phyloP scores from a whole-genome alignment of 2,797 vertebrate genomes.

The Bradypodion ventrale region DNA sequence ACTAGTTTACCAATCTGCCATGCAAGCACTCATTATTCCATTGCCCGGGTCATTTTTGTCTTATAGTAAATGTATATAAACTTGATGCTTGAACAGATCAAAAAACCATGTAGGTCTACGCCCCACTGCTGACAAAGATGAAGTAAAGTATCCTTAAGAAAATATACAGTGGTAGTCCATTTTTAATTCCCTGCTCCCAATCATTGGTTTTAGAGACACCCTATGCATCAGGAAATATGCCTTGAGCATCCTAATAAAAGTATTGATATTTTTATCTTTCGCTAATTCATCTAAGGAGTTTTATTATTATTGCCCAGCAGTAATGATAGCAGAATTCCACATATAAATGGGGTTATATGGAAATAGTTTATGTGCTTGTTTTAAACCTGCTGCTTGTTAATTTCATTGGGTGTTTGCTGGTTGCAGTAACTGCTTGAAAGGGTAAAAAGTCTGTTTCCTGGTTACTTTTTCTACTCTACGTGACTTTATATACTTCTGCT shows the following conservation, averaged over 20 bases:
- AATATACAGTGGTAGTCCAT: background rate
- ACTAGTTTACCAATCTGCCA: background rate
- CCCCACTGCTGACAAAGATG: background rate
- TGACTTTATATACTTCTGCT: constrained; percentile 37
- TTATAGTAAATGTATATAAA: background rate
- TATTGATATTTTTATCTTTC: constrained; percentile 38
- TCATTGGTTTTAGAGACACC: constrained; percentile 11
- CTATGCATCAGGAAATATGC: constrained; percentile 28
- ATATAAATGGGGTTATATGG: constrained; percentile 25
- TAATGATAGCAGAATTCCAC: constrained; percentile 14
- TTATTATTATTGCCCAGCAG: constrained; percentile 26
- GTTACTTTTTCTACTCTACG: constrained; percentile 10
- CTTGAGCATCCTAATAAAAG: constrained; percentile 27
- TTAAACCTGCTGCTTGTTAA: constrained; percentile 36
- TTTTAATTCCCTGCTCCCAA: constrained; percentile 1
- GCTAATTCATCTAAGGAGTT: constrained; percentile 12
- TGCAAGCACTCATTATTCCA: background rate
- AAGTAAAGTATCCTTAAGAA: constrained; percentile 10
- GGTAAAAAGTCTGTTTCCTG: constrained; percentile 23
- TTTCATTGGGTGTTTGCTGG: constrained; percentile 39
- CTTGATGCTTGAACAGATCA: constrained; percentile 4
- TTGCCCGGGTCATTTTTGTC: background rate
- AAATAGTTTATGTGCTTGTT: constrained; percentile 43
- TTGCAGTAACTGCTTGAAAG: constrained; percentile 32
- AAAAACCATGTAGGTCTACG: background rate